Evolutionary conservation across 2,797 vertebrate species (phyloP).

Genomic region (Bradypus variegatus): DNA sequence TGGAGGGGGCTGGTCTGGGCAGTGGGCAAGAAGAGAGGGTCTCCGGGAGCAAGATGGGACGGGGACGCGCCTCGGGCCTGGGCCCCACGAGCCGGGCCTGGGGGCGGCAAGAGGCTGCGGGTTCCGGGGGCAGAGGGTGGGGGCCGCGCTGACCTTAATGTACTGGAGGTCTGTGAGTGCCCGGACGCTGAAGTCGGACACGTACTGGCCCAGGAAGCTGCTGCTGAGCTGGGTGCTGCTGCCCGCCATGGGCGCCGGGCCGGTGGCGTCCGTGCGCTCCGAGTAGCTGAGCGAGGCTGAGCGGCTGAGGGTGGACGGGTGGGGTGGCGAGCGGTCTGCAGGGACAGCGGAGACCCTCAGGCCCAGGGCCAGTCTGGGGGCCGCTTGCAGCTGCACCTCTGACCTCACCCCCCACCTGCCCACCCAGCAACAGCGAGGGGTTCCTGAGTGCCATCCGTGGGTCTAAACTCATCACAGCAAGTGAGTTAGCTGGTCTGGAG

Average conservation of each 20-base stretch:
- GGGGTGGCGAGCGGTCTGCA: conserved; percentile 86
- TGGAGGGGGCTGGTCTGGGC: not conserved
- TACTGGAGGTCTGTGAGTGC: conserved; percentile 90
- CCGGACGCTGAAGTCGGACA: conserved; percentile 90
- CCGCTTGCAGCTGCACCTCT: not conserved
- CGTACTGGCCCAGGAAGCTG: conserved; percentile 76
- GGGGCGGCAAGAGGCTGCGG: not conserved
- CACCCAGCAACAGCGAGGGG: not conserved
- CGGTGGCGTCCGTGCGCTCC: conserved; percentile 73
- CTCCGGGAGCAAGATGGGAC: not conserved
- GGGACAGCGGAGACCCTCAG: conserved; percentile 20
- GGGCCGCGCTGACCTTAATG: conserved; percentile 80
- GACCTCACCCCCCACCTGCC: not conserved
- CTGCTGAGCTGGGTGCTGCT: conserved; percentile 85
- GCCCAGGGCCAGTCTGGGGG: too few species aligned
- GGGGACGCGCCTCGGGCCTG: too few species aligned
- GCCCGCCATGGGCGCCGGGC: conserved; percentile 67
- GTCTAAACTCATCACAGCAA: not conserved
- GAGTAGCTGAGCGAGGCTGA: conserved; percentile 84
- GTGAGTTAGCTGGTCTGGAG: not conserved
- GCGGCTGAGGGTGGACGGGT: conserved; percentile 82
- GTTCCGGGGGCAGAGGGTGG: not conserved
- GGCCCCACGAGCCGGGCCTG: not conserved
- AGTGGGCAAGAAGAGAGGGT: not conserved
- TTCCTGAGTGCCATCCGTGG: not conserved